Base-by-base conservation (phyloP, 1,140 invertebrate species). In the Drosophila rufa region DNA sequence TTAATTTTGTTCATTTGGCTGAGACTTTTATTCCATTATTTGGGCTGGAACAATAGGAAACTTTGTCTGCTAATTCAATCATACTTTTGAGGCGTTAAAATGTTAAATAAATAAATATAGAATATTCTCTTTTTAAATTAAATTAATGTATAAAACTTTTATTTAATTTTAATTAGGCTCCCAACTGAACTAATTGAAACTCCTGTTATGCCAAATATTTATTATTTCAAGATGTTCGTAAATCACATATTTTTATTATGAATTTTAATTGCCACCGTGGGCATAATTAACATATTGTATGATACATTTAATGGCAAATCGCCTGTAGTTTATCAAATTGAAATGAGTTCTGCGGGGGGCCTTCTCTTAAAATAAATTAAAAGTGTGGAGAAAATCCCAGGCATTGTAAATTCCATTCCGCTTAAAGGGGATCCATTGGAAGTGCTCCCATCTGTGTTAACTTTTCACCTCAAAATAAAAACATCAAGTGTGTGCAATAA, bases 401-500 rank as follows among this genome's bases (percentile, higher is more conserved):
- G 17, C 19, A 38, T 3, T 14, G 4, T 25, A 40, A 56, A 56
- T 56, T 38, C 53, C 33, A 40, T n/a, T 40, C 14, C 19, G 38
- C 53, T 56, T 56, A 8, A 55, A 55, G 40, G 53, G 53, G 53
- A 55, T 55, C 15, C 22, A 15, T 7, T 22, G 1, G 19, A 22
- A 38, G 51, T 38, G 30, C n/a, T 17, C 36, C 53, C 53, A 56
- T 56, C 36, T 56, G 53, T 40, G 12, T 25, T 4, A 30, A 6
- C 42, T 27, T 42, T 19, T 27, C 15, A 19, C 12, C 15, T 15
- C 4, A 12, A 36, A 68, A 68, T 30, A 40, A 70, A 70, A 70
- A 38, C 48, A 70, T 56, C 46, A 48, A 64, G 56, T 42, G 40
- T 55, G 62, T 65, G 61, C 55, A 58, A 75, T 67, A 75, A 79